Evolutionary conservation across 2,888 invertebrate genomes (phyloP).

Genomic region (Lomographa bimaculata): DNA sequence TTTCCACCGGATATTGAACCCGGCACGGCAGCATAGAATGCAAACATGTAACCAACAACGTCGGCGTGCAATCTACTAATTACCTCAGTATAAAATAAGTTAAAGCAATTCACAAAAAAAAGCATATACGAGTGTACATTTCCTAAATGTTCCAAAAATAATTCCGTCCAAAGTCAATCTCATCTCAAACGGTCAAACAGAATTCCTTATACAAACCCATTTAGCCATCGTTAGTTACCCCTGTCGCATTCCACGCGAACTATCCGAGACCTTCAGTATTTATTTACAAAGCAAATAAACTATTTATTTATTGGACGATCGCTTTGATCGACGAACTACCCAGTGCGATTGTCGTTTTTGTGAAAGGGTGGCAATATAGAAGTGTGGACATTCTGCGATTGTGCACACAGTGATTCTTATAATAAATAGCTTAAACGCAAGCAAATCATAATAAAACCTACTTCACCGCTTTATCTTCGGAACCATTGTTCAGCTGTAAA

Average conservation of each 20-base stretch:
- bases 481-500: too few relatives aligned
- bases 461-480: too few relatives aligned
- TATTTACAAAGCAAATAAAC: slow-evolving; percentile 79
- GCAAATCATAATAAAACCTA: too few relatives aligned
- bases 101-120: too few relatives aligned
- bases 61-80: too few relatives aligned
- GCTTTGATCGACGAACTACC: slow-evolving; percentile 76
- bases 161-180: slow-evolving; percentile 40
- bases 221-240: slow-evolving; percentile 68
- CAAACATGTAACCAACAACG: too few relatives aligned
- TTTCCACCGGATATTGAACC: too few relatives aligned
- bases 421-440: too few relatives aligned
- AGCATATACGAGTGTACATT: too few relatives aligned
- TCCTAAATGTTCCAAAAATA: background rate
- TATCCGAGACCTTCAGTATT: slow-evolving; percentile 64
- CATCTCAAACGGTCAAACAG: slow-evolving; percentile 39
- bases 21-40: too few relatives aligned
- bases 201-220: slow-evolving; percentile 57
- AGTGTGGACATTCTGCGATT: slow-evolving; percentile 47
- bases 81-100: too few relatives aligned
- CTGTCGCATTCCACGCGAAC: slow-evolving; percentile 63
- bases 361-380: slow-evolving; percentile 49
- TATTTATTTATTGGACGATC: slow-evolving; percentile 78
- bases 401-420: too few relatives aligned
- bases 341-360: slow-evolving; percentile 65